Evolutionary conservation across 2,888 invertebrate genomes (phyloP).

Genomic region (Idaea straminata): DNA sequence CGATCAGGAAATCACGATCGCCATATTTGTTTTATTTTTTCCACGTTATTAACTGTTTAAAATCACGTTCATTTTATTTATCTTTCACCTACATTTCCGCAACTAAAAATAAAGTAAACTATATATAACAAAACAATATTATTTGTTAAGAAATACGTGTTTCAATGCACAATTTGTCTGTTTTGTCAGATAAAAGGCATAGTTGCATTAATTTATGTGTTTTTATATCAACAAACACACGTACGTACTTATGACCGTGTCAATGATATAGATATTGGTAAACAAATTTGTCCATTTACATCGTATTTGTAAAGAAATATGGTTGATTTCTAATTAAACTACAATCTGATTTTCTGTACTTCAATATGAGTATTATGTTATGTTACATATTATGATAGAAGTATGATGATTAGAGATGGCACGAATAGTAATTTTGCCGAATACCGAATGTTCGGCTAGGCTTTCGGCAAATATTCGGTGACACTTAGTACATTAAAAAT

Average conservation of each 20-base stretch:
- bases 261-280: neutral
- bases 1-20: too few relatives aligned
- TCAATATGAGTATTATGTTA: neutral
- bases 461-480: too few relatives aligned
- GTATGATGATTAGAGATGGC: neutral
- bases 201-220: neutral
- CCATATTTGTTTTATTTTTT: too few relatives aligned
- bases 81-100: too few relatives aligned
- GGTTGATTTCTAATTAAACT: neutral
- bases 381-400: too few relatives aligned
- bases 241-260: neutral
- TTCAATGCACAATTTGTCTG: neutral
- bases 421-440: too few relatives aligned
- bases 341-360: neutral
- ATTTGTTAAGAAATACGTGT: neutral
- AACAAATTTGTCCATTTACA: neutral
- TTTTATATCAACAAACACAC: neutral
- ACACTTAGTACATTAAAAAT: too few relatives aligned
- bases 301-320: neutral
- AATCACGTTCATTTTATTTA: too few relatives aligned
- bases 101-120: too few relatives aligned
- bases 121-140: neutral
- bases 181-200: constrained; percentile 9
- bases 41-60: too few relatives aligned
- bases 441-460: too few relatives aligned